These are phyloP conservation scores for Gouania willdenowi DNA, from an alignment of 2,797 vertebrate species.

Conservation along the genomic window DNA sequence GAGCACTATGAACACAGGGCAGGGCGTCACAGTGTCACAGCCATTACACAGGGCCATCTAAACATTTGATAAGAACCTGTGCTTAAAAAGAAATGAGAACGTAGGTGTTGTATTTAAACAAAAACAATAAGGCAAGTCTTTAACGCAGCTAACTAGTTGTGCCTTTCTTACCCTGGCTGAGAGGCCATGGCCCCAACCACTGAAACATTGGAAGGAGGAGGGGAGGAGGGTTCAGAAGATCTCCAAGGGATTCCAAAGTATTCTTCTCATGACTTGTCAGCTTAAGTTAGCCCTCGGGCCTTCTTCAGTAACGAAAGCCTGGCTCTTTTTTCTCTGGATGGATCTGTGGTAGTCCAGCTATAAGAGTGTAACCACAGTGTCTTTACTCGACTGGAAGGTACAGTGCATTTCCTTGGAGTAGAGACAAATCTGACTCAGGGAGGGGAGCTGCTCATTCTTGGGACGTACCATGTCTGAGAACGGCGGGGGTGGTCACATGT, in stretches of 20 bases:
- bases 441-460: conserved; percentile 71
- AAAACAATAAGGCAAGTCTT: conserved; percentile 19
- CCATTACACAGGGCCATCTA: conserved; percentile 2
- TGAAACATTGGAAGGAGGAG: conserved; percentile 78
- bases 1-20: conserved; percentile 17
- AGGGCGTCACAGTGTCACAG: conserved; percentile 21
- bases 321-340: conserved; percentile 1
- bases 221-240: conserved; percentile 61
- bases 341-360: conserved; percentile 22
- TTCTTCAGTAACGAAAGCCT: conserved; percentile 19
- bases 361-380: conserved; percentile 44
- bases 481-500: conserved; percentile 35
- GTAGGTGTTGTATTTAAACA: background rate
- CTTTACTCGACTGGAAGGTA: conserved; percentile 56
- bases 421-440: conserved; percentile 77
- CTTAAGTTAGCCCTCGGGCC: conserved; percentile 21
- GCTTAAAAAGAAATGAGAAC: background rate
- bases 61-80: background rate
- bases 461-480: conserved; percentile 65
- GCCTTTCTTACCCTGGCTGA: conserved; percentile 80
- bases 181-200: conserved; percentile 80
- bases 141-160: conserved; percentile 50
- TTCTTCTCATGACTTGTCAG: conserved; percentile 51
- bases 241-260: conserved; percentile 63
- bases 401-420: conserved; percentile 75